Conservation (phyloP, 2,888 invertebrate species). For the Drosophila recens region DNA sequence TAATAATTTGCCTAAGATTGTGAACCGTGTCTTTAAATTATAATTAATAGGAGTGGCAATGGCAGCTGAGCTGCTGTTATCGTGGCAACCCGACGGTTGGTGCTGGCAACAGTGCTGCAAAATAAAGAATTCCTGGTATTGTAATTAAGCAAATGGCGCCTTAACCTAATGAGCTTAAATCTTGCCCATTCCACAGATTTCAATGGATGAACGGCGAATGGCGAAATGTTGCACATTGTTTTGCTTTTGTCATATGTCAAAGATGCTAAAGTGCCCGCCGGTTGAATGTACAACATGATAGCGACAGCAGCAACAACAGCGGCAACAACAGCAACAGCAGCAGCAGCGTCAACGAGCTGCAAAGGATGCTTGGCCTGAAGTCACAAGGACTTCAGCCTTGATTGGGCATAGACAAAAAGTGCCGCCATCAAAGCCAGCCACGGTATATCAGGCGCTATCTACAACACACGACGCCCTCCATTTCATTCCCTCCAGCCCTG, state of each 20-base stretch:
- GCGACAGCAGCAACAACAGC: slow-evolving; percentile 22
- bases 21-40: slow-evolving; percentile 45
- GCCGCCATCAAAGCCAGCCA: slow-evolving; percentile 71
- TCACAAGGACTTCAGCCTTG: slow-evolving; percentile 57
- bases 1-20: slow-evolving; percentile 27
- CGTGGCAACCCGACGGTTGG: slow-evolving; percentile 30
- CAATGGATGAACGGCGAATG: slow-evolving; percentile 1
- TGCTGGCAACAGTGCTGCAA: slow-evolving; percentile 27
- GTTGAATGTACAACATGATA: slow-evolving; percentile 46
- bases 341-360: slow-evolving; percentile 9
- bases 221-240: slow-evolving; percentile 42
- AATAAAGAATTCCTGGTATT: slow-evolving; percentile 40
- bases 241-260: slow-evolving; percentile 62
- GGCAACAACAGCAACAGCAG: slow-evolving; percentile 20
- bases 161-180: slow-evolving; percentile 59
- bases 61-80: slow-evolving; percentile 2
- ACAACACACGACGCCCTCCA: slow-evolving; percentile 12
- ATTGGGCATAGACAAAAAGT: slow-evolving; percentile 75
- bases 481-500: slow-evolving; percentile 1
- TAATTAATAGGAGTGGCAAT: slow-evolving; percentile 51
- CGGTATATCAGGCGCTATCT: slow-evolving; percentile 62
- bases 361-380: slow-evolving; percentile 44
- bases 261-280: slow-evolving; percentile 56
- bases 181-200: neutral
- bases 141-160: slow-evolving; percentile 61